Conservation (phyloP, 2,888 invertebrate species). For the Poecilobothrus nobilitatus region DNA sequence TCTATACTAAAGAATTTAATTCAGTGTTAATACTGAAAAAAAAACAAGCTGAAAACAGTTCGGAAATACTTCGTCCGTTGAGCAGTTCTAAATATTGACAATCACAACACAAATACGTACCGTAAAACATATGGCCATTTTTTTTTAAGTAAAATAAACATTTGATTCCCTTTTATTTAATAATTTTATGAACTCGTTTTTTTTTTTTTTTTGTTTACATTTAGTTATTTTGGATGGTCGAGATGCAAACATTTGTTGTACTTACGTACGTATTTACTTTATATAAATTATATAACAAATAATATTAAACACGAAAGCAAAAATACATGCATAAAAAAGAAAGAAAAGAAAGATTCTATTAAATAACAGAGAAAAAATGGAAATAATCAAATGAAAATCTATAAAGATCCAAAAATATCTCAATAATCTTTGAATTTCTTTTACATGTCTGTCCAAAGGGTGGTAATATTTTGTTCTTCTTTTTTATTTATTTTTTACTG, state of each 20-base stretch:
- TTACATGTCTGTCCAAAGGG: not conserved
- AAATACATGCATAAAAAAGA: not conserved
- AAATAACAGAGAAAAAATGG: not conserved
- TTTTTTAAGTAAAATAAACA: not conserved
- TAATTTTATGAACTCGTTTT: not conserved
- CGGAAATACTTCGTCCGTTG: no score
- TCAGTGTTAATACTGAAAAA: no score
- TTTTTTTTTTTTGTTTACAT: not conserved
- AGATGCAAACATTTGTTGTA: not conserved
- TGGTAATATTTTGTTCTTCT: not conserved
- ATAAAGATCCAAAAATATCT: conserved; percentile 3
- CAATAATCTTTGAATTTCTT: not conserved
- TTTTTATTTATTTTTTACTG: no score
- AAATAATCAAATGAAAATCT: not conserved
- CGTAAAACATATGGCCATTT: not conserved
- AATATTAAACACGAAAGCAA: no score
- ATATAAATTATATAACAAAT: no score
- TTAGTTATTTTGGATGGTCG: not conserved
- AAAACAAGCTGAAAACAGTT: no score
- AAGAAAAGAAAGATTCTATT: not conserved
- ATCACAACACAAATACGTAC: no score
- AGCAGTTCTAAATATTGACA: no score
- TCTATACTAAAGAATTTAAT: no score
- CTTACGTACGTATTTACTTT: not conserved
- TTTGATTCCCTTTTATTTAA: not conserved